Percentiles rank a stretch among this genome's conserved stretches.
Evolutionary conservation across 2,888 invertebrate genomes (phyloP).

Genomic region (Matsumyia berberina): DNA sequence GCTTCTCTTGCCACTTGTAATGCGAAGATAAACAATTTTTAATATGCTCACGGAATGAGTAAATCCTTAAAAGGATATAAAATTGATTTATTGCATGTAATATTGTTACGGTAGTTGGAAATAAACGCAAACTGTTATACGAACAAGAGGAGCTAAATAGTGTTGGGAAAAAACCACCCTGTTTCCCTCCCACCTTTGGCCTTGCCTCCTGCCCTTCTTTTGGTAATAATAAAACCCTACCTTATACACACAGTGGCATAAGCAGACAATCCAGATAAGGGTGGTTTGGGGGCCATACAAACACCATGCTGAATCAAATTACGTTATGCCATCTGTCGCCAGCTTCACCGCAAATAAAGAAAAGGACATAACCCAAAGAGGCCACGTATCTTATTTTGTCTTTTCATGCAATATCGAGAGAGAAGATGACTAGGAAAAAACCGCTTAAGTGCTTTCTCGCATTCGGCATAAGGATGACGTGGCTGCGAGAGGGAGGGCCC

Average conservation of each 20-base stretch:
- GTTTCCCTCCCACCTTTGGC: neutral
- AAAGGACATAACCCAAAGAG: conserved; percentile 72
- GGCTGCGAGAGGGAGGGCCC: conserved; percentile 26
- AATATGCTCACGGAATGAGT: conserved; percentile 43
- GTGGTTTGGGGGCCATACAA: conserved; percentile 43
- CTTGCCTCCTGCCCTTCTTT: conserved; percentile 9
- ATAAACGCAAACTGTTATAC: conserved; percentile 74
- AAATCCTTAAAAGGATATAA: conserved; percentile 59
- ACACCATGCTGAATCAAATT: conserved; percentile 71
- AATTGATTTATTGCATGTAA: conserved; percentile 71
- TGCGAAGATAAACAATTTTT: conserved; percentile 40
- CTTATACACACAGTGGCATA: conserved; percentile 36
- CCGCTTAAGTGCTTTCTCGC: conserved; percentile 62
- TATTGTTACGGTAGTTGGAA: conserved; percentile 68
- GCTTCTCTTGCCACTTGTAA: neutral
- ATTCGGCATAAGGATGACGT: conserved; percentile 62
- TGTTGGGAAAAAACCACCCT: conserved; percentile 19
- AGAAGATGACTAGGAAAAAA: conserved; percentile 58
- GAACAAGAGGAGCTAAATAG: conserved; percentile 51
- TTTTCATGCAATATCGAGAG: conserved; percentile 65
- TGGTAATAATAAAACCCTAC: conserved; percentile 55
- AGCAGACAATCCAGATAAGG: conserved; percentile 34
- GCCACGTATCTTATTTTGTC: conserved; percentile 74
- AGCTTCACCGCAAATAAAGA: conserved; percentile 74
- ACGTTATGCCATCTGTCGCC: conserved; percentile 75